Evolutionary conservation across 2,797 vertebrate species (phyloP).

Genomic region (Bothrops alternatus): DNA sequence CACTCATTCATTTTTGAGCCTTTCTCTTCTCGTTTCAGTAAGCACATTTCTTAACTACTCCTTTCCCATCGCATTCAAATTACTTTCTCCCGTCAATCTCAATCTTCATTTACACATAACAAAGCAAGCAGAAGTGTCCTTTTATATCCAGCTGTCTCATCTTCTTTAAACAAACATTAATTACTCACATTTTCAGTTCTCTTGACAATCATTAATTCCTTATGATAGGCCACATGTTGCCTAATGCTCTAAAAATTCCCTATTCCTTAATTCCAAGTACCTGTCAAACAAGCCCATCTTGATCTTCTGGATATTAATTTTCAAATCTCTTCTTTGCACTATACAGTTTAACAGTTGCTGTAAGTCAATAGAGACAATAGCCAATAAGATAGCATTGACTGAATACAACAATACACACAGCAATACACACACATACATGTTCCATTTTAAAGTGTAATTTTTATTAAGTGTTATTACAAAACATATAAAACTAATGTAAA

Average conservation of each 20-base stretch:
- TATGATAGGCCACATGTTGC: background rate
- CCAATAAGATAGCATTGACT: background rate
- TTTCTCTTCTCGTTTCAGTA: background rate
- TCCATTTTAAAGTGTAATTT: background rate
- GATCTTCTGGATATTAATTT: background rate
- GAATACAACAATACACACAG: background rate
- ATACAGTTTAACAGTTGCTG: background rate
- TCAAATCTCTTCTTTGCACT: background rate
- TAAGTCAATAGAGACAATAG: background rate
- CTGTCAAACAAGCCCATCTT: background rate
- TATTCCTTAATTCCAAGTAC: background rate
- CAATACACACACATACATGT: background rate
- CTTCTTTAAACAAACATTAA: background rate
- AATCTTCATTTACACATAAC: background rate
- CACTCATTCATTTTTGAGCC: background rate
- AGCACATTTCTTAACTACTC: background rate
- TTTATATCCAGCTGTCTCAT: background rate
- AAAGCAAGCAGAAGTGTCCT: background rate
- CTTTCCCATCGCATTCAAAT: background rate
- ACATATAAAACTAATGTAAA: background rate
- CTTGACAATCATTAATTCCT: background rate
- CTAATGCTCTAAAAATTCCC: background rate
- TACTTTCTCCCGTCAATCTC: background rate
- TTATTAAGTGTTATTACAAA: background rate
- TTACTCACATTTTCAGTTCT: background rate